A percentile compares a stretch with the other conserved stretches of the same genome.
These are phyloP conservation scores for Osmerus mordax DNA, from an alignment of 2,113 vertebrate genomes.

Conservation along the genomic window DNA sequence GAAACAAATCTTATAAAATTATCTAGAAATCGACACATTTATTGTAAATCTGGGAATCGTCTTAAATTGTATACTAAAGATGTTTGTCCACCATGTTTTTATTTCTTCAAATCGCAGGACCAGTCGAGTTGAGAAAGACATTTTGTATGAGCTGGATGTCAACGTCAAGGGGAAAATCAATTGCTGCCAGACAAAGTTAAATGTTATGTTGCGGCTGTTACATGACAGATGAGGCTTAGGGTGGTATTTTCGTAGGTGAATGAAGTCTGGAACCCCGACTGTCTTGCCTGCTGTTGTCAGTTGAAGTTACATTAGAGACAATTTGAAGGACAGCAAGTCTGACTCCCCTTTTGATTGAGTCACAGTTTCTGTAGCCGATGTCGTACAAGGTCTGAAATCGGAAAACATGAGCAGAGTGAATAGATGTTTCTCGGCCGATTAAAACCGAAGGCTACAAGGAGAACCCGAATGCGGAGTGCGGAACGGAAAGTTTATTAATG, in stretches of 20 bases:
- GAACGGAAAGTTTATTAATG: too few relatives aligned
- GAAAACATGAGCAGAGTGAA: conserved; percentile 35
- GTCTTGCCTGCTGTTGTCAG: conserved; percentile 59
- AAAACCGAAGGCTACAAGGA: conserved; percentile 39
- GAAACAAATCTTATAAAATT: too few relatives aligned
- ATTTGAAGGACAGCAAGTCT: conserved; percentile 60
- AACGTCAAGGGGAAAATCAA: conserved; percentile 69
- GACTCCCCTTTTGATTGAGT: conserved; percentile 58
- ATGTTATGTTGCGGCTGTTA: conserved; percentile 63
- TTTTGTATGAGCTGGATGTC: conserved; percentile 50
- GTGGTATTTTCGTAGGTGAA: conserved; percentile 61
- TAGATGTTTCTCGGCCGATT: conserved; percentile 34
- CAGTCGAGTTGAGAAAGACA: conserved; percentile 27
- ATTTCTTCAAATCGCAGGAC: neutral
- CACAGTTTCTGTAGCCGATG: conserved; percentile 25
- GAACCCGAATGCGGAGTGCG: too few relatives aligned
- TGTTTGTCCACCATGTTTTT: too few relatives aligned
- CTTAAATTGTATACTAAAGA: too few relatives aligned
- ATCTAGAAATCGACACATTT: too few relatives aligned
- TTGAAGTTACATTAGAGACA: conserved; percentile 45
- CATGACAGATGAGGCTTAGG: conserved; percentile 62
- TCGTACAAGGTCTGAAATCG: conserved; percentile 30
- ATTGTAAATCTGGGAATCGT: too few relatives aligned
- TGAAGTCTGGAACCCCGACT: conserved; percentile 53
- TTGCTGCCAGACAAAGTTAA: conserved; percentile 70